A percentile compares a stretch with the other conserved stretches of the same genome.
Conservation (phyloP, 2,797 vertebrate species). For the Pyrocephalus nanus region DNA sequence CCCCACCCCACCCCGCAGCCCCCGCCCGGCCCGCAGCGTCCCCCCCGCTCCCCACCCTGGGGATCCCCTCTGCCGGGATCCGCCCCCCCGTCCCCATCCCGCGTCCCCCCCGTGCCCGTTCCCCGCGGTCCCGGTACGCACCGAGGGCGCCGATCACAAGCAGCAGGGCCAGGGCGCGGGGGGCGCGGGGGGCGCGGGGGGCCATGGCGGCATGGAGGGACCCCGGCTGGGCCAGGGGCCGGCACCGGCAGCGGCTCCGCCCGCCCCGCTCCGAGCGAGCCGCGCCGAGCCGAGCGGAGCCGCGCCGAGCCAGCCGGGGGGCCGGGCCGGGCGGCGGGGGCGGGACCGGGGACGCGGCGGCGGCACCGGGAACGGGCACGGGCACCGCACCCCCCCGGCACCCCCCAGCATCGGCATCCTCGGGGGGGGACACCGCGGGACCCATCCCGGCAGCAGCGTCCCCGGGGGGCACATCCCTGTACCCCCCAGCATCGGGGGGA, state of each 20-base stretch:
- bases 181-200: background rate
- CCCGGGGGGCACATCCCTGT: background rate
- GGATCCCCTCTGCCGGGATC: background rate
- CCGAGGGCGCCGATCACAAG: background rate
- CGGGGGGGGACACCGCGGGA: background rate
- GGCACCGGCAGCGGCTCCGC: constrained; percentile 22
- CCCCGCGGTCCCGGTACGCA: background rate
- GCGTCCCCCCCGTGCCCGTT: background rate
- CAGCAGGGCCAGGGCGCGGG: constrained; percentile 32
- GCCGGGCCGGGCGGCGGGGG: background rate
- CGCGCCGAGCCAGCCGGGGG: background rate
- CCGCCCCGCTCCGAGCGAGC: background rate
- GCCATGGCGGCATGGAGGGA: constrained; percentile 19
- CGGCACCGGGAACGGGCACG: background rate
- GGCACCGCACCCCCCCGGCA: background rate
- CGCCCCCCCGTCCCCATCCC: background rate
- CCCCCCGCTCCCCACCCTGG: background rate
- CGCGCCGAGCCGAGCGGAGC: background rate
- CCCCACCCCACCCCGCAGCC: background rate
- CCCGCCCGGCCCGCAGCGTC: background rate
- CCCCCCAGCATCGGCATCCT: background rate
- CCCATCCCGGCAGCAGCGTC: background rate
- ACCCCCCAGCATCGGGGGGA: background rate
- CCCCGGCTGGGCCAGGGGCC: background rate
- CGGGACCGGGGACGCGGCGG: background rate